Conservation (phyloP, 2,797 vertebrate genomes). For the Scleropages formosus region DNA sequence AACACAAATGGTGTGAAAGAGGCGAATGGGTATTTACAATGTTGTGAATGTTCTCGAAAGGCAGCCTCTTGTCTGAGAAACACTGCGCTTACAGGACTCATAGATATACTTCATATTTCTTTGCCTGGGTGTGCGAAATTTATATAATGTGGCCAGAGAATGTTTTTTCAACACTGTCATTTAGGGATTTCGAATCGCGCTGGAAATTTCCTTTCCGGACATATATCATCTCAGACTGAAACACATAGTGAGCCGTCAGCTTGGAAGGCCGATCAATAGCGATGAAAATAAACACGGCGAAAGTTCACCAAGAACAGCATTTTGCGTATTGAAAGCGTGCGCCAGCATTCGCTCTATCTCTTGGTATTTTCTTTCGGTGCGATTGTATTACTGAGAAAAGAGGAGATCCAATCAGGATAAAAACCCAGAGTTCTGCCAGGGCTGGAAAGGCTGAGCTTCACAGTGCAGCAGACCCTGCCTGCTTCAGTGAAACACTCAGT, state of each 20-base stretch:
- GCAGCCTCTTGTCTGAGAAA: no score
- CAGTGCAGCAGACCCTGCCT: background rate
- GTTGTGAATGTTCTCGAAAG: no score
- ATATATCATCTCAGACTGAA: background rate
- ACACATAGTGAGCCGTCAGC: conserved; percentile 26
- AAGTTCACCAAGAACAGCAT: conserved; percentile 33
- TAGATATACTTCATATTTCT: background rate
- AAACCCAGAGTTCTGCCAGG: background rate
- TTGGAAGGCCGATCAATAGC: conserved; percentile 56
- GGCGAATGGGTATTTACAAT: no score
- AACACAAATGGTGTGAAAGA: background rate
- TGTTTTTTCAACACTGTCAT: background rate
- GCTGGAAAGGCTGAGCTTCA: no score
- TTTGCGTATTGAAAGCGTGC: conserved; percentile 25
- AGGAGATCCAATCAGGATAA: background rate
- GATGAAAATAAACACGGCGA: conserved; percentile 51
- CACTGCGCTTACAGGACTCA: background rate
- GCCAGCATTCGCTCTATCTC: conserved; percentile 67
- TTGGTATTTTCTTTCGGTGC: conserved; percentile 68
- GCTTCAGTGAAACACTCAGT: conserved; percentile 56
- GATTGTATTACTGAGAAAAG: conserved; percentile 63
- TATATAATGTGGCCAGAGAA: background rate
- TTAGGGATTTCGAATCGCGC: background rate
- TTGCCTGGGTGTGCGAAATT: background rate
- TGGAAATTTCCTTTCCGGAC: background rate